Evolutionary conservation across 2,113 vertebrate species (phyloP), one percentile per base, ranked within the genome.

Genomic region (Gavialis gangeticus): DNA sequence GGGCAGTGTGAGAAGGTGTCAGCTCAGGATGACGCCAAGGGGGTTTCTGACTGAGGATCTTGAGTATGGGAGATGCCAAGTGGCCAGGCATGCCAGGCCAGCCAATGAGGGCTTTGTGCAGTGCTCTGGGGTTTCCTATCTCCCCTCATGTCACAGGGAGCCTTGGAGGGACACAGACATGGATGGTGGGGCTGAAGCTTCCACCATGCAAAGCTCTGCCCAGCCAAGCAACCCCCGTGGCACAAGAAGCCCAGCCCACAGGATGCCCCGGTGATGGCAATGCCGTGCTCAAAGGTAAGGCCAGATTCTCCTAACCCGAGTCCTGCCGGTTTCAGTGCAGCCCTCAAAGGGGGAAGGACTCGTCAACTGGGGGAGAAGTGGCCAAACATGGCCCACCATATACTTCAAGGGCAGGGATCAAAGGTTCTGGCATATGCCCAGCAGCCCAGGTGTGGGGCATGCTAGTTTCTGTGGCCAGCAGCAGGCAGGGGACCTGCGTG

Each of bases 321-420:
- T 22, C 34, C 69, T 7, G 4, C 14, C 22, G 21, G 14, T 46
- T 46, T 46, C 69, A 73, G 7, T 12, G 30, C 10, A 21, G 67
- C 30, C 7, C 30, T 37, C 30, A 69, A 69, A 71, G 37, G 37
- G 67, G 11, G 30, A 12, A 37, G 34, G 21, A 15, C 12, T 0
- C 0, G 2, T 55, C 12, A 16, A 30, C 79, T 22, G 30, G 54
- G 12, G 82, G 3, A 22, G 2, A 11, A 25, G 62, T 2, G 2
- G 12, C 0, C 12, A 34, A 69, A 55, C 55, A 28, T 30, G 66
- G 15, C 24, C 82, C 84, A 78, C 82, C 24, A 37, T 59, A 4
- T 0, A 21, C 1, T 77, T 14, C 46, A 12, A 17, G 30, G 56
- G 56, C 27, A 71, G n/a, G 5, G 16, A 19, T n/a, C 11, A 18